Base-by-base conservation (phyloP, 1,140 invertebrate genomes). In the Berghia stephanieae region DNA sequence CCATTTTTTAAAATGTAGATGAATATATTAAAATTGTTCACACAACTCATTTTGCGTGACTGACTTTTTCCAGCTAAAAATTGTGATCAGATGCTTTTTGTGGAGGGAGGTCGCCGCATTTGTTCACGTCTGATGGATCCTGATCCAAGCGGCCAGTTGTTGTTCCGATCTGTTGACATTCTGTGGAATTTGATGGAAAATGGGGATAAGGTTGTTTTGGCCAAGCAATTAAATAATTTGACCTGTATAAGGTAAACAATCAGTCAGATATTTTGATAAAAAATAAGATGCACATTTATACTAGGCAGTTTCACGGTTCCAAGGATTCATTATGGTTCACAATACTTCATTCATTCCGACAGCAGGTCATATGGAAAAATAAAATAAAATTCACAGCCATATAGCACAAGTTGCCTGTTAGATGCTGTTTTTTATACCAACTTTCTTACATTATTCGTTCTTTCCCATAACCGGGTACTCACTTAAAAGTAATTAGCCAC, bases 101-200 rank as follows among this genome's bases (percentile, higher is more conserved):
- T 83, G 40, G 83, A 85, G 60, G 88, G 83, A 38, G 87, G 84
- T 0, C 79, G 82, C n/a, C 77, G 83, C 24, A 78, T 89, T 21
- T 88, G 86, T 74, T 83, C 83, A 44, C 81, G 83, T 21, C 72
- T 90, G 68, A 86, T 85, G 80, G 86, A 89, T 55, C 67, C 82
- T 52, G 88, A 89, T 74, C 81, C 84, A 5, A 83, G 78, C 55
- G 87, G 86, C 44, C 86, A 89, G 75, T 78, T 89, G 10, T 68
- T 90, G 77, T 89, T 90, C 77, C 80, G 87, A 34, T 88, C 88
- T 24, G 83, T 86, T 16, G 88, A 90, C 43, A 87, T 88, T 43
- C 68, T 89, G 13, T 90, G 89, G 89, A 90, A 90, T 75, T 77
- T 90, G 36, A 72, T 90, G 69, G 86, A 89, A 76, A 81, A 86